phyloP scores from a whole-genome alignment of 2,888 invertebrate genomes.

The Sipha maydis region DNA sequence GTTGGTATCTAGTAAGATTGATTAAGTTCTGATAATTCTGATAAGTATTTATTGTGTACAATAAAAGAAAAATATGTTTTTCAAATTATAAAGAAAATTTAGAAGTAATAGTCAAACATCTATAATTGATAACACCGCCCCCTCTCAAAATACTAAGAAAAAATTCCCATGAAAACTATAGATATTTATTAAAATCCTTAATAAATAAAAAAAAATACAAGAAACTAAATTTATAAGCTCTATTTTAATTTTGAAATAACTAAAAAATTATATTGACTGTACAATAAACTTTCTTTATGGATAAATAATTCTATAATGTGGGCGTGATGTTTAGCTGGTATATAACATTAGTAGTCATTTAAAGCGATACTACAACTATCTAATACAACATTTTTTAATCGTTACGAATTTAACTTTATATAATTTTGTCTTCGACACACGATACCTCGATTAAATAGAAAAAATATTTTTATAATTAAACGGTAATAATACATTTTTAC shows the following conservation, averaged over 20 bases:
- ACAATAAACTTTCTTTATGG: background rate
- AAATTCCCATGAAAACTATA: too few relatives aligned
- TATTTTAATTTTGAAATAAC: background rate
- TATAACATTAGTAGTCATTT: background rate
- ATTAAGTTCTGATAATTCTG: too few relatives aligned
- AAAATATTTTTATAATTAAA: background rate
- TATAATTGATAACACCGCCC: too few relatives aligned
- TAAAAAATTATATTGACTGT: background rate
- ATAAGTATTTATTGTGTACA: too few relatives aligned
- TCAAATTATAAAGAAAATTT: too few relatives aligned
- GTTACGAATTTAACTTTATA: background rate
- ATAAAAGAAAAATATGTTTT: too few relatives aligned
- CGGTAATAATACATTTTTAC: background rate
- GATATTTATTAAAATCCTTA: too few relatives aligned
- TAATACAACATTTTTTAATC: background rate
- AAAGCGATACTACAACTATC: background rate
- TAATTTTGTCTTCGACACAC: too few relatives aligned
- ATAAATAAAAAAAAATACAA: background rate
- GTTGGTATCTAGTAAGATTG: too few relatives aligned
- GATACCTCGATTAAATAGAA: too few relatives aligned
- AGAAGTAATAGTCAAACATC: too few relatives aligned
- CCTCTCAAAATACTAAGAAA: too few relatives aligned
- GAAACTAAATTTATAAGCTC: background rate
- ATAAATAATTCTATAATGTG: background rate
- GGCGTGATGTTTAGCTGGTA: background rate